Evolutionary conservation across 2,888 invertebrate genomes (phyloP), one percentile per base, ranked within the genome.

Genomic region (Epistrophella euchroma): DNA sequence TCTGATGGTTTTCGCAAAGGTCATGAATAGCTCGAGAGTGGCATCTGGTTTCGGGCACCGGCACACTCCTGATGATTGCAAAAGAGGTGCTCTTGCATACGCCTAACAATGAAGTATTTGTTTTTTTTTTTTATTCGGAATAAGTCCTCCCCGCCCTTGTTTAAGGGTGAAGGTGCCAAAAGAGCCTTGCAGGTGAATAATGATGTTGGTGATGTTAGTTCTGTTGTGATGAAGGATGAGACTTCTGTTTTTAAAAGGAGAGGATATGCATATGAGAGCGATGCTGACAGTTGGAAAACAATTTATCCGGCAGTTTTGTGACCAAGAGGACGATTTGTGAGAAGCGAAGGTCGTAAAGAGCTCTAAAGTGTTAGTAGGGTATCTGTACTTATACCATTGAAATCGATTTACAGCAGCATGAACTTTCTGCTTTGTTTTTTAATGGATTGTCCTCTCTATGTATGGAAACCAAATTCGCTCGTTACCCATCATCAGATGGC

Each of bases 241-340:
- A 50, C 11, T 73, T 32, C 9, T 35, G 55, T 37, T 50, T 40
- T 9, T 17, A 45, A 45, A 10, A 17, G 43, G 43, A 7, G 2
- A 64, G 47, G 6, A 13, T 50, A 50, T 32, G 13, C 37, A 50
- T 50, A 13, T 52, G 47, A 50, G 82, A 76, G 66, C 58, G 75
- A 68, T 80, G 76, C 47, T 73, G 85, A 85, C 85, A 80, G 76
- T 80, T 80, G 60, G 47, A 80, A 80, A 80, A 85, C 80, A 85
- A 77, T 85, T 85, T 85, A 73, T 52, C 73, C 76, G 62, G 62
- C 85, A 64, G 75, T 71, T 68, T 62, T 76, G 80, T 50, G 80
- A 76, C 32, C 58, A 37, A 68, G 66, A 52, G 72, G 55, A 9
- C n/a, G 55, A 85, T 76, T 80, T 80, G 85, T 47, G 73, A 2